Conservation (phyloP, 2,797 vertebrate genomes). For the Macropus fuliginosus region DNA sequence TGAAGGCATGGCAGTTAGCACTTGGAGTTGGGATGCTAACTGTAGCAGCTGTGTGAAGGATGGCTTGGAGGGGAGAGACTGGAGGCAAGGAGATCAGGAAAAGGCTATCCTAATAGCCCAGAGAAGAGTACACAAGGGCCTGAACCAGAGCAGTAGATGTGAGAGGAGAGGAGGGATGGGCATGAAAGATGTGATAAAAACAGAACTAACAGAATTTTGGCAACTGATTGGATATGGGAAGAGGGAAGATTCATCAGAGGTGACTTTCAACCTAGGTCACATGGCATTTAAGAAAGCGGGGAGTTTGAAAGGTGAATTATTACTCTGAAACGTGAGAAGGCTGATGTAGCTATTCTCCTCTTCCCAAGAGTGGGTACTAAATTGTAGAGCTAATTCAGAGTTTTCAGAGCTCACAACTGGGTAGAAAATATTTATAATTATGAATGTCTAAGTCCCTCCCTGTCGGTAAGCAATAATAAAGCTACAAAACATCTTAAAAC, state of each 20-base stretch:
- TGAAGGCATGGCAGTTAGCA: not conserved
- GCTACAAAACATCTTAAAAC: slow-evolving; percentile 1
- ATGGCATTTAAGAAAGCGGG: not conserved
- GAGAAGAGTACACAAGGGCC: not conserved
- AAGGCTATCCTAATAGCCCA: not conserved
- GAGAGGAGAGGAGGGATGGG: not conserved
- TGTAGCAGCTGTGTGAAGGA: not conserved
- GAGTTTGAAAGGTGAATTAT: not conserved
- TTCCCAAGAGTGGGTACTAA: not conserved
- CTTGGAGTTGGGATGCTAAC: not conserved
- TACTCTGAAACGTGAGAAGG: not conserved
- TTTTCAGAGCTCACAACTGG: not conserved
- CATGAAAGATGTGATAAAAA: not conserved
- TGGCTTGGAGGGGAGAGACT: not conserved
- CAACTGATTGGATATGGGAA: not conserved
- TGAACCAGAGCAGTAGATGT: not conserved
- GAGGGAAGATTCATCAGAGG: not conserved
- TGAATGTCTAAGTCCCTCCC: not conserved
- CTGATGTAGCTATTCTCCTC: not conserved
- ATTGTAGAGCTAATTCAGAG: not conserved
- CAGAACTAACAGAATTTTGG: not conserved
- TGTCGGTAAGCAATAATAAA: not conserved
- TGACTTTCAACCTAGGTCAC: not conserved
- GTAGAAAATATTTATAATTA: not conserved
- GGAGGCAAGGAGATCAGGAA: not conserved